These are phyloP conservation scores for Drosophila kanapiae DNA, from an alignment of 1,140 invertebrate genomes.

Conservation along the genomic window DNA sequence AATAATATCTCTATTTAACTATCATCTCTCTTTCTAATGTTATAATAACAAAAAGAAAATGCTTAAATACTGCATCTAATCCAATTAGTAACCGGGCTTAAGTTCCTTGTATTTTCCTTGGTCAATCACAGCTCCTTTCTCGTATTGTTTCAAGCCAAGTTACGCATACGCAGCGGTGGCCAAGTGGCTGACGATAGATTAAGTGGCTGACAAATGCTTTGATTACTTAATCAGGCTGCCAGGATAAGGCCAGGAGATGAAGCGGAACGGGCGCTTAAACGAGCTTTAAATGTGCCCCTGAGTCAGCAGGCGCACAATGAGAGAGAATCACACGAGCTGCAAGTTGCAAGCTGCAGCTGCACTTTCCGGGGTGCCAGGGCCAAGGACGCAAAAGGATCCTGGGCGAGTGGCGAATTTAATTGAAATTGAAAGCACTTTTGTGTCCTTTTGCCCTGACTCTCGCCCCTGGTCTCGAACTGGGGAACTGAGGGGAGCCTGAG, in stretches of 20 bases:
- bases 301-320: slow-evolving; percentile 69
- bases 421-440: slow-evolving; percentile 84
- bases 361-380: slow-evolving; percentile 28
- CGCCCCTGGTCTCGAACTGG: slow-evolving; percentile 1
- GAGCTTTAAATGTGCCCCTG: slow-evolving; percentile 80
- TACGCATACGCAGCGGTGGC: slow-evolving; percentile 62
- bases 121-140: slow-evolving; percentile 24
- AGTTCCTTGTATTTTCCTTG: neutral
- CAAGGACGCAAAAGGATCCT: slow-evolving; percentile 2
- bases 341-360: slow-evolving; percentile 43
- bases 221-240: slow-evolving; percentile 77
- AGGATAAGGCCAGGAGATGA: slow-evolving; percentile 52
- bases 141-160: slow-evolving; percentile 11
- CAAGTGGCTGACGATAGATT: slow-evolving; percentile 70
- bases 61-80: no score
- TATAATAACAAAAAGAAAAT: neutral
- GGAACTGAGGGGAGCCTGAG: neutral
- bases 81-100: neutral
- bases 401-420: slow-evolving; percentile 75
- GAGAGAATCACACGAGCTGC: slow-evolving; percentile 28
- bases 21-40: neutral
- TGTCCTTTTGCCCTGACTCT: slow-evolving; percentile 64
- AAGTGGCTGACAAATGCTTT: slow-evolving; percentile 83
- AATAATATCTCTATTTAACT: neutral
- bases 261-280: slow-evolving; percentile 75